Evolutionary conservation across 2,113 vertebrate species (phyloP).

Genomic region (Equus quagga): DNA sequence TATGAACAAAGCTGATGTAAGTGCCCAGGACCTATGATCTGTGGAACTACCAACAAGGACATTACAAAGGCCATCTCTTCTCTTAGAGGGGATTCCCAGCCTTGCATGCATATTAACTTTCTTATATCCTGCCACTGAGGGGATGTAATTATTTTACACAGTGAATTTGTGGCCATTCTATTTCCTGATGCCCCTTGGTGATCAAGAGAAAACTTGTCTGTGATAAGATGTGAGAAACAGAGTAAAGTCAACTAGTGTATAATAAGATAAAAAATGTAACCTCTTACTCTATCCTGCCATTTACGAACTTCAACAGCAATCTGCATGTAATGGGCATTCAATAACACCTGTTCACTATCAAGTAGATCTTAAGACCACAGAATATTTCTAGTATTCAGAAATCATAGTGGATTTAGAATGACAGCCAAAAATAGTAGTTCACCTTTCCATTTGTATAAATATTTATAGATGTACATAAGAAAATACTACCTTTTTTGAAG

Average conservation of each 20-base stretch:
- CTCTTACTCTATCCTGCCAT: slow-evolving; percentile 54
- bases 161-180: background rate
- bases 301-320: slow-evolving; percentile 38
- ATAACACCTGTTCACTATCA: background rate
- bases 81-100: background rate
- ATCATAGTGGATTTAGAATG: slow-evolving; percentile 35
- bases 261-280: background rate
- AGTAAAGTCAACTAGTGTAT: background rate
- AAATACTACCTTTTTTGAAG: background rate
- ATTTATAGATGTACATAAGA: background rate
- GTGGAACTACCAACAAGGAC: background rate
- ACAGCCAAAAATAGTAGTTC: background rate
- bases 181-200: background rate
- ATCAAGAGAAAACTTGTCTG: slow-evolving; percentile 60
- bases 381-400: slow-evolving; percentile 46
- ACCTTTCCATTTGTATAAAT: background rate
- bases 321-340: background rate
- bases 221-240: background rate
- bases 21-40: background rate
- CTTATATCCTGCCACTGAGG: background rate
- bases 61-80: background rate
- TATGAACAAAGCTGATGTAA: background rate
- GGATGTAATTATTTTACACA: background rate
- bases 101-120: background rate
- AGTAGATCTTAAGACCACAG: background rate